Base-by-base conservation (phyloP, 2,888 invertebrate genomes). In the Tyria jacobaeae region DNA sequence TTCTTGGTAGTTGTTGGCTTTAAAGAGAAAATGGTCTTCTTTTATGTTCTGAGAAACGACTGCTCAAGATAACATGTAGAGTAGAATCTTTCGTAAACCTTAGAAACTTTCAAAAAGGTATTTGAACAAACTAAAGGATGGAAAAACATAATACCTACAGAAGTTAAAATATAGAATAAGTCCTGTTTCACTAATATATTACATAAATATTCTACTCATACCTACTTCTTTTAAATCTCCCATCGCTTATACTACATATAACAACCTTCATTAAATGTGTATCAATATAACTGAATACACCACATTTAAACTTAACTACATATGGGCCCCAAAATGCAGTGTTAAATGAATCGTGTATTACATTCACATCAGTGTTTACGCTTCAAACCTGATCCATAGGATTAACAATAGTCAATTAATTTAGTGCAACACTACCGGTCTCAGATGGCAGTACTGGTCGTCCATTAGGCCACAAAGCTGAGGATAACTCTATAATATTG, bases 391-490 rank as follows among this genome's bases (percentile, higher is more conserved):
- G 74, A 79, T 78, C 79, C 77, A 34, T 44, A 60, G 77, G 73
- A 80, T 79, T 79, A 80, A 74, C 73, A 73, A 74, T 61, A 76
- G 77, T 80, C 82, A 83, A 87, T 86, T 87, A 89, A 89, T 89
- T 84, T 81, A 81, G 83, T 78, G 76, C 80, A 77, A 72, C 75
- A 64, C 79, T 35, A n/a, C 24, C 67, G 88, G 90, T 81, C 92
- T 90, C 92, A 93, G 91, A 90, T 93, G 92, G 88, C 81, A 79
- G 75, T 76, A 82, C 80, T 82, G 85, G 81, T 82, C 87, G 86
- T 91, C 81, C 84, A 90, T 92, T 92, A 92, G 77, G 67, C 73
- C 62, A 79, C 88, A 91, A 91, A 92, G 91, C 93, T 87, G 75
- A 81, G 90, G 90, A 89, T 92, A 90, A 88, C 86, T 85, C 87